Base-by-base conservation (phyloP, 2,888 invertebrate genomes). In the Xanthia icteritia region DNA sequence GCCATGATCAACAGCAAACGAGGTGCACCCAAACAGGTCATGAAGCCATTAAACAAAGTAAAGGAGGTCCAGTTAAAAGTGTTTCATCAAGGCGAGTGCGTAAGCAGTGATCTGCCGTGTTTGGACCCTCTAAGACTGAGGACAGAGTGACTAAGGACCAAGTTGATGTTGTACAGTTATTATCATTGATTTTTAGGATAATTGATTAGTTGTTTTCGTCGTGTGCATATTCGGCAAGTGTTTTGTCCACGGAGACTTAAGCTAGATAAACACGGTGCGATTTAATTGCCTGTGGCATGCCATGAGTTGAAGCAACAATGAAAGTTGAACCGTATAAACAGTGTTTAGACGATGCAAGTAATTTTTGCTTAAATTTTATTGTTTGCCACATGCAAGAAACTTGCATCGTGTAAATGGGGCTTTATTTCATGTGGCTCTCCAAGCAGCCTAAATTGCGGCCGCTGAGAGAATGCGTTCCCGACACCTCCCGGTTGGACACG, bases 61-160 rank as follows among this genome's bases (percentile, higher is more conserved):
- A 96, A 94, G 65, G 96, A 96, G 87, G 96, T 96, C 69, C 96
- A 92, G 0, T 82, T 97, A 0, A 95, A 94, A 90, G 91, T 96
- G 91, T 97, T 97, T 86, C 93, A 96, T 72, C 94, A 95, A 68
- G 90, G 89, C 0, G 96, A 95, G 89, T 94, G 95, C 78, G 90
- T 89, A 45, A 85, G 92, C 27, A 91, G 93, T 87, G 96, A 94
- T 56, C 89, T 96, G 56, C 96, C 96, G 0, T 94, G 92, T 71
- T 79, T 94, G 66, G 96, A 96, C 84, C 96, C 96, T 0, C 80
- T 96, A 0, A 82, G 94, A 72, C 82, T 96, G 48, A 90, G 96
- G 92, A 96, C 96, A 90, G 96, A 96, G 82, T 96, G 95, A 96
- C 89, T 95, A 90, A 92, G 92, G 72, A 90, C 92, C 17, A 94